Evolutionary conservation across 2,797 vertebrate genomes (phyloP).

Genomic region (Leontocebus nigricollis): DNA sequence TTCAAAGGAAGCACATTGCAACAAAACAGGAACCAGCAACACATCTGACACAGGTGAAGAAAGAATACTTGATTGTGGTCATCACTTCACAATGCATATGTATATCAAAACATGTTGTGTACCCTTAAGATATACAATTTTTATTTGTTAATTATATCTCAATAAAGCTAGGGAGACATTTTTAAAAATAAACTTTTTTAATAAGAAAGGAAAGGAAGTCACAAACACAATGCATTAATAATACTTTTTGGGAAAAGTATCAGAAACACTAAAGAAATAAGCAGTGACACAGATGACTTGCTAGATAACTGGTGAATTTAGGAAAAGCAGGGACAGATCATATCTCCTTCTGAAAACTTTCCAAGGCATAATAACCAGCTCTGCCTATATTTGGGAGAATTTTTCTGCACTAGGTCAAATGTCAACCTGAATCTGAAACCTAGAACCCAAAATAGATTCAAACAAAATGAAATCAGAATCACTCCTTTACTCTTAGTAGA

Average conservation of each 20-base stretch:
- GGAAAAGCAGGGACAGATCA: not conserved
- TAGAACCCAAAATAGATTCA: not conserved
- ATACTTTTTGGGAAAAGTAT: conserved; percentile 4
- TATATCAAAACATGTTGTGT: not conserved
- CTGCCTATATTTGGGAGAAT: not conserved
- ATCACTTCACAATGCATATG: not conserved
- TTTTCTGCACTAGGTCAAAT: conserved; percentile 18
- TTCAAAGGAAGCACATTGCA: not conserved
- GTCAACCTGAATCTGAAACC: not conserved
- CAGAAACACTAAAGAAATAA: conserved; percentile 24
- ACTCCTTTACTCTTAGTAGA: not conserved
- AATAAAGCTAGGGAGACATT: not conserved
- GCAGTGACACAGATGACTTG: not conserved
- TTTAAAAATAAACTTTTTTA: not conserved
- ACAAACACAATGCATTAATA: not conserved
- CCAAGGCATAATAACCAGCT: not conserved
- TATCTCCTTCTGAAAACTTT: not conserved
- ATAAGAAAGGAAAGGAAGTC: not conserved
- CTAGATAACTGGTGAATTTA: conserved; percentile 14
- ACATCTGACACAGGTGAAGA: not conserved
- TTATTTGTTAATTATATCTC: not conserved
- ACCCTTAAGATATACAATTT: not conserved
- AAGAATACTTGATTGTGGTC: not conserved
- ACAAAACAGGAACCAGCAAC: not conserved
- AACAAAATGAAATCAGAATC: not conserved